Conservation (phyloP, 2,797 vertebrate species). For the Acanthopagrus latus region DNA sequence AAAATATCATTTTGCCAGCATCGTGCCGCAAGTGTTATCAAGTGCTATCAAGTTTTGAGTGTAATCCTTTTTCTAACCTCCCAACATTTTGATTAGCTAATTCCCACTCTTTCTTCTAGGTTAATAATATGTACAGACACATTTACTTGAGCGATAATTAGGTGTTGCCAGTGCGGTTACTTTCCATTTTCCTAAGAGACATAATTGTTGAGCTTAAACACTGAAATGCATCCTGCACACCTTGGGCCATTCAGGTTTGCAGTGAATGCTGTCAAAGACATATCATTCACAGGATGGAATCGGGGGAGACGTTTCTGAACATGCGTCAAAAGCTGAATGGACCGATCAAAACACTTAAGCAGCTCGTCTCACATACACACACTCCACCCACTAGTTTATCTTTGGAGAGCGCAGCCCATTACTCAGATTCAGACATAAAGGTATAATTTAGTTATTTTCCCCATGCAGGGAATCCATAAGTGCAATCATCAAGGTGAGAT, state of each 20-base stretch:
- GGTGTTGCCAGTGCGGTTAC: not conserved
- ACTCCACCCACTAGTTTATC: constrained; percentile 13
- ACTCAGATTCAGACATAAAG: constrained; percentile 19
- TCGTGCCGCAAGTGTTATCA: constrained; percentile 13
- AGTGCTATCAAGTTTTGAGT: constrained; percentile 21
- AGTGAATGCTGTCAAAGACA: constrained; percentile 6
- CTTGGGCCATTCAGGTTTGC: not conserved
- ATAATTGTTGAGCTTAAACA: not conserved
- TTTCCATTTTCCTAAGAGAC: not conserved
- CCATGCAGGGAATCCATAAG: constrained; percentile 30
- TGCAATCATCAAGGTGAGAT: constrained; percentile 41
- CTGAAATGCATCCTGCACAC: not conserved
- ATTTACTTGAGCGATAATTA: constrained; percentile 13
- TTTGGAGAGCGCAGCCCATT: constrained; percentile 2
- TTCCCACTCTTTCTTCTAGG: constrained; percentile 11
- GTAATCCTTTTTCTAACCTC: constrained; percentile 23
- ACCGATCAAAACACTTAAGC: constrained; percentile 16
- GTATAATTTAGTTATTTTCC: constrained; percentile 45
- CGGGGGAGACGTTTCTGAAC: constrained; percentile 1
- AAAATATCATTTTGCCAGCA: constrained; percentile 12
- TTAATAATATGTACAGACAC: constrained; percentile 3
- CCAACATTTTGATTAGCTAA: constrained; percentile 20
- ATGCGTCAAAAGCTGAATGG: constrained; percentile 27
- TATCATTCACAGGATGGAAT: constrained; percentile 2
- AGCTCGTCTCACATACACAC: not conserved